Base-by-base conservation (phyloP, 2,797 vertebrate species). In the Delichon dasypus region DNA sequence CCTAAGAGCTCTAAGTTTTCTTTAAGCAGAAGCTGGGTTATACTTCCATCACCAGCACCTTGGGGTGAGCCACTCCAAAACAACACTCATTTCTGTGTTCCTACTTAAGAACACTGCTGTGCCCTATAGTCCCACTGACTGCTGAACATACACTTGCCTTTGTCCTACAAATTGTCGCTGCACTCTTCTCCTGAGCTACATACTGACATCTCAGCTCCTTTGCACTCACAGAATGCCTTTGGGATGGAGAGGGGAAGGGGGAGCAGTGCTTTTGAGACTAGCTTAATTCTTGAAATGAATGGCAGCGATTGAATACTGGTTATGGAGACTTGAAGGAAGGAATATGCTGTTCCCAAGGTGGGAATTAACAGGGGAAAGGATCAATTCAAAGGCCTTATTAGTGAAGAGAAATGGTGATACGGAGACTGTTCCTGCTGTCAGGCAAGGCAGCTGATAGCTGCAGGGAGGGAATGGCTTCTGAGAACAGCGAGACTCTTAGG, bases 101-200 rank as follows among this genome's bases (percentile, higher is more conserved):
- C 20, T 72, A 0, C 10, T n/a, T 7, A 6, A 15, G 21, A 25
- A 27, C 5, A 2, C 13, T 14, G 68, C 73, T 36, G 1, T n/a
- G 29, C 45, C 30, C 36, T 55, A 0, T 16, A 7, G 21, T 55
- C 14, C 67, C n/a, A 25, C 32, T 34, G 38, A 44, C 44, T 77
- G 32, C 20, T 70, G 47, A 77, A 42, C 9, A 1, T 12, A 47
- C 19, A 1, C 11, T 83, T 47, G 40, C 27, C 20, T 58, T 66
- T 80, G 36, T 30, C 15, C 30, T 89, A 12, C 40, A 51, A 4
- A 26, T 34, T 26, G 42, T 54, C 34, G 32, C 26, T 29, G 6
- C n/a, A 10, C 16, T 7, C 0, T 92, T 93, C 71, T 65, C 64
- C 65, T 51, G 22, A 54, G 26, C 32, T 53, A 4, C 4, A 1